Percentiles rank a stretch among this genome's conserved stretches.
Evolutionary conservation across 2,113 vertebrate species (phyloP).

Genomic region (Ochotona princeps): DNA sequence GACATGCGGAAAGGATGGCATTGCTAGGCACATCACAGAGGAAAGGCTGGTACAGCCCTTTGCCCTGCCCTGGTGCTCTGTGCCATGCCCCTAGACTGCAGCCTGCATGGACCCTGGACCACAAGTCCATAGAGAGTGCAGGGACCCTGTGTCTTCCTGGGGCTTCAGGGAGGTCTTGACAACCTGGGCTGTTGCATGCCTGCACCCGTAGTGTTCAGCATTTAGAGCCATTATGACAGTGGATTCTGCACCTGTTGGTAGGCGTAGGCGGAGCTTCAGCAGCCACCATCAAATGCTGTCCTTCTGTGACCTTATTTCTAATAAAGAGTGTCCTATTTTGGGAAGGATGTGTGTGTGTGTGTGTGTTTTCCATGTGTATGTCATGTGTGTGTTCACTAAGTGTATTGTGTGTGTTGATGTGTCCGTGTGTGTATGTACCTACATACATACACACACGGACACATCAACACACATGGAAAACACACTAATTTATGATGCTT

Average conservation of each 20-base stretch:
- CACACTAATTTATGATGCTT: too few relatives aligned
- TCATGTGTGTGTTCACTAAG: too few relatives aligned
- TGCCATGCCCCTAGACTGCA: background rate
- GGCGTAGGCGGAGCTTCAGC: background rate
- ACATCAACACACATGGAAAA: too few relatives aligned
- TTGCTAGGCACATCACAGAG: too few relatives aligned
- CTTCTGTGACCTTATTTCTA: conserved; percentile 33
- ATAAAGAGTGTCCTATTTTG: conserved; percentile 69
- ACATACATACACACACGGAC: too few relatives aligned
- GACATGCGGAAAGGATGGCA: background rate
- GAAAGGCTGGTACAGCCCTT: background rate
- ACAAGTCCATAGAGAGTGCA: background rate
- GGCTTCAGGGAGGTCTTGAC: background rate
- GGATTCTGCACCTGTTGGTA: background rate
- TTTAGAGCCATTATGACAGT: background rate
- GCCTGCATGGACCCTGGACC: background rate
- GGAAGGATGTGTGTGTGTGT: background rate
- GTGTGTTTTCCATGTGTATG: too few relatives aligned
- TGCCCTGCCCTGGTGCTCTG: background rate
- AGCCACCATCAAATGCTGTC: background rate
- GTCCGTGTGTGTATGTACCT: too few relatives aligned
- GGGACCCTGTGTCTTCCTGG: background rate
- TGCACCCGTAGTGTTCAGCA: background rate
- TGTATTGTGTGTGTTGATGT: too few relatives aligned
- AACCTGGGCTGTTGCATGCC: background rate